Base-by-base conservation (phyloP, 1,140 invertebrate species). In the Stenopsyche tienmushanensis region DNA sequence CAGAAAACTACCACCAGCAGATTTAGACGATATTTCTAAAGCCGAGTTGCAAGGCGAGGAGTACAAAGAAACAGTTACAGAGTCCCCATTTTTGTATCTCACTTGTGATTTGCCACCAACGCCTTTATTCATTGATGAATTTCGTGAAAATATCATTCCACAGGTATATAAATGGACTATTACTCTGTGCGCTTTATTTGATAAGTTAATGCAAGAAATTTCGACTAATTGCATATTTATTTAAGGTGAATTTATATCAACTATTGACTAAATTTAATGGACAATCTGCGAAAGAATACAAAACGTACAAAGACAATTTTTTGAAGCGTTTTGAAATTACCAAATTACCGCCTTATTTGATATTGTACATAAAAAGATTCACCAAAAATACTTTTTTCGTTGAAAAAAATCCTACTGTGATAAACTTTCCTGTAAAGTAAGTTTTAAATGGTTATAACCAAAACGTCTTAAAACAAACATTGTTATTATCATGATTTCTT, bases 351-450 rank as follows among this genome's bases (percentile, higher is more conserved):
- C 94, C 94, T n/a, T 99, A 96, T 80, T 84, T 99, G 13, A 98
- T 99, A 72, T 79, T 99, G 52, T 98, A 97, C 71, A 96, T 99
- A 47, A 97, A 97, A 82, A 85, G 98, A 70, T 99, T 99, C 77
- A 98, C 96, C 1, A 99, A 97, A 79, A 99, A 99, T 77, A 97
- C 95, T 24, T 99, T 99, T 80, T 98, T 97, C 73, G 86, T 97
- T 10, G 98, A 99, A 76, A 99, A 99, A 79, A 99, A 99, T 85
- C 96, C 96, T 8, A 99, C 98, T 0, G 99, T 99, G 76, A 97
- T 99, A 0, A 99, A 99, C 80, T 99, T 99, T 77, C 97, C 97
- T 3, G 94, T 99, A 42, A 97, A 94, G 93, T 97, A 82, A 89
- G 90, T 88, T n/a, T n/a, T n/a, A n/a, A n/a, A 62, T 23, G 7